A percentile compares a stretch with the other conserved stretches of the same genome.
These are phyloP conservation scores for Microcebus lehilahytsara DNA, from an alignment of 2,113 vertebrate genomes.

Conservation along the genomic window DNA sequence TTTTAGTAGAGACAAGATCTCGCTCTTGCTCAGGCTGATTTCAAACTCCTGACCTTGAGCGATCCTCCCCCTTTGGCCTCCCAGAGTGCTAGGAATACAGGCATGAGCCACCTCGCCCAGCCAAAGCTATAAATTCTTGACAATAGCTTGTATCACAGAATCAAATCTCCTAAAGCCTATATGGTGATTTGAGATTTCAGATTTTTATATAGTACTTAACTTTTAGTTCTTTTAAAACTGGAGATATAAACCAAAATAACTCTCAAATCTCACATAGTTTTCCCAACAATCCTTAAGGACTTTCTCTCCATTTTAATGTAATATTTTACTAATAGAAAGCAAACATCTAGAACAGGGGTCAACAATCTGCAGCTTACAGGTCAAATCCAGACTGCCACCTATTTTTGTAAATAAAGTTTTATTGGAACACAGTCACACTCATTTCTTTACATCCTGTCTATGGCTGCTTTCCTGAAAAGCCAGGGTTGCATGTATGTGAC, in stretches of 20 bases:
- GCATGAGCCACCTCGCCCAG: too few relatives aligned
- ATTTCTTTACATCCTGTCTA: background rate
- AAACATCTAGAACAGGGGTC: background rate
- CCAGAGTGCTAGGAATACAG: too few relatives aligned
- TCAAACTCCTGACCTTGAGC: too few relatives aligned
- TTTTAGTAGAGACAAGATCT: too few relatives aligned
- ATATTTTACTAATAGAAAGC: background rate
- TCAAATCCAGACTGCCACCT: background rate
- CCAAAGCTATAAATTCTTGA: background rate
- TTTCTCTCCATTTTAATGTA: background rate
- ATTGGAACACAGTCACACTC: background rate
- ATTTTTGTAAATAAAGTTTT: background rate
- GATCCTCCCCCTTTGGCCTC: too few relatives aligned
- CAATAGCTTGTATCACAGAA: background rate
- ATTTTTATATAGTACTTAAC: background rate
- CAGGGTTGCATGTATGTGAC: background rate
- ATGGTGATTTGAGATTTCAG: background rate
- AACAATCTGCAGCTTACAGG: background rate
- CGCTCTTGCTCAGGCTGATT: too few relatives aligned
- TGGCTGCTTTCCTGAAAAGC: background rate
- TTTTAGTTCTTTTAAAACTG: constrained; percentile 2
- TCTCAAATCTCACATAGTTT: background rate
- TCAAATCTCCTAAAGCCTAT: background rate
- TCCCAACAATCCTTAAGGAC: background rate
- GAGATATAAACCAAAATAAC: background rate